A percentile compares a stretch with the other conserved stretches of the same genome.
These are phyloP conservation scores for Callosobruchus maculatus DNA, from an alignment of 2,888 invertebrate species.

Conservation along the genomic window DNA sequence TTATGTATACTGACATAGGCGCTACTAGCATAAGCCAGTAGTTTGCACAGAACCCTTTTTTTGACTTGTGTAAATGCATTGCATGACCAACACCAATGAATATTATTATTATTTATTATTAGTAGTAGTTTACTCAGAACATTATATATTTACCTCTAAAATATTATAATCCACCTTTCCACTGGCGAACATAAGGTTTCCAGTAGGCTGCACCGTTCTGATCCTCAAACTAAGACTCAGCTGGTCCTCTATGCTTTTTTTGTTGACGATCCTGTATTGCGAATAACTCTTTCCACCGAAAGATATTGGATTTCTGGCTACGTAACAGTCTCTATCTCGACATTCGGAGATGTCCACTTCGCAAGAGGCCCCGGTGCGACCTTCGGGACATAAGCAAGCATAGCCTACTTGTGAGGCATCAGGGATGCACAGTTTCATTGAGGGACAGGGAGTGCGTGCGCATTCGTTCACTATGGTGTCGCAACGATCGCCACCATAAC, in stretches of 20 bases:
- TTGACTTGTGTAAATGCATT: too few species aligned
- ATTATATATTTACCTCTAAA: conserved; percentile 61
- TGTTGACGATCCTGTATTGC: conserved; percentile 68
- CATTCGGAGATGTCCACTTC: conserved; percentile 63
- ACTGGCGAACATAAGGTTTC: conserved; percentile 79
- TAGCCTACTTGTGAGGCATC: conserved; percentile 67
- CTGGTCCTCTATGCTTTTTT: conserved; percentile 75
- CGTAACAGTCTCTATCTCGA: conserved; percentile 69
- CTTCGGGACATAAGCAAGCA: conserved; percentile 75
- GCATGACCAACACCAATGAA: too few species aligned
- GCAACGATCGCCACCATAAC: conserved; percentile 74
- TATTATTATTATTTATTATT: too few species aligned
- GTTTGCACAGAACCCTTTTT: too few species aligned
- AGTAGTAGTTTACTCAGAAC: too few species aligned
- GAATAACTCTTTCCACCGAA: conserved; percentile 81
- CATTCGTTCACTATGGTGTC: conserved; percentile 74
- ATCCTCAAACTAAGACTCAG: conserved; percentile 75
- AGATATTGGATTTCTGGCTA: conserved; percentile 70
- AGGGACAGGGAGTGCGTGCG: conserved; percentile 70
- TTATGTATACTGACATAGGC: too few species aligned
- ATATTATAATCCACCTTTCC: conserved; percentile 88
- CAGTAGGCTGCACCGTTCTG: conserved; percentile 78
- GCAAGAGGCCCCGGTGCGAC: conserved; percentile 67
- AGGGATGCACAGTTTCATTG: conserved; percentile 70
- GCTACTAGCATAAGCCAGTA: too few species aligned